phyloP scores from a whole-genome alignment of 2,888 invertebrate genomes.

The Athalia circularis region DNA sequence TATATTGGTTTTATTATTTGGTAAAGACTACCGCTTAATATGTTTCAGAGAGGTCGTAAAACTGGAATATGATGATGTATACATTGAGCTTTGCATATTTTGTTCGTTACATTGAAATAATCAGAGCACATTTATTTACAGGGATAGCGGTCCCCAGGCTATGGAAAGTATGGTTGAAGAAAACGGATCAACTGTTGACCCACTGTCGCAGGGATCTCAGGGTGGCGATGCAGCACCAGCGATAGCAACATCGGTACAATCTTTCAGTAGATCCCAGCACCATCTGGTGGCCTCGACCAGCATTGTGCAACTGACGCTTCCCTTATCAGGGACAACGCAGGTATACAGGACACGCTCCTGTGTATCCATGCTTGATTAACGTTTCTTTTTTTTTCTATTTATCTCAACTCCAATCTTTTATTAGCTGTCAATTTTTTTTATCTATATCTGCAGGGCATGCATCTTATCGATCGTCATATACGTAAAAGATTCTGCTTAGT shows the following conservation, averaged over 20 bases:
- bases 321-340: constrained; percentile 72
- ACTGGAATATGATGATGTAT: too few relatives aligned
- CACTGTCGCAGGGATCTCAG: constrained; percentile 77
- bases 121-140: constrained; percentile 72
- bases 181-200: constrained; percentile 83
- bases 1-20: background rate
- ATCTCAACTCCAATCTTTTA: background rate
- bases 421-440: background rate
- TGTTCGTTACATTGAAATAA: background rate
- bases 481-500: too few relatives aligned
- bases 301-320: constrained; percentile 91
- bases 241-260: constrained; percentile 78
- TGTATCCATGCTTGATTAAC: constrained; percentile 44
- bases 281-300: constrained; percentile 80
- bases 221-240: constrained; percentile 74
- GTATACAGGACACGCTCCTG: constrained; percentile 67
- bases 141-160: constrained; percentile 80
- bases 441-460: background rate
- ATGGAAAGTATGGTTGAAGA: constrained; percentile 97
- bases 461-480: background rate
- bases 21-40: background rate
- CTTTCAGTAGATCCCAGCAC: constrained; percentile 74
- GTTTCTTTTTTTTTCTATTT: background rate
- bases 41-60: too few relatives aligned
- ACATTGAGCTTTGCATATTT: background rate